Conservation (phyloP, 1,140 invertebrate genomes). For the Pentalonia nigronervosa region DNA sequence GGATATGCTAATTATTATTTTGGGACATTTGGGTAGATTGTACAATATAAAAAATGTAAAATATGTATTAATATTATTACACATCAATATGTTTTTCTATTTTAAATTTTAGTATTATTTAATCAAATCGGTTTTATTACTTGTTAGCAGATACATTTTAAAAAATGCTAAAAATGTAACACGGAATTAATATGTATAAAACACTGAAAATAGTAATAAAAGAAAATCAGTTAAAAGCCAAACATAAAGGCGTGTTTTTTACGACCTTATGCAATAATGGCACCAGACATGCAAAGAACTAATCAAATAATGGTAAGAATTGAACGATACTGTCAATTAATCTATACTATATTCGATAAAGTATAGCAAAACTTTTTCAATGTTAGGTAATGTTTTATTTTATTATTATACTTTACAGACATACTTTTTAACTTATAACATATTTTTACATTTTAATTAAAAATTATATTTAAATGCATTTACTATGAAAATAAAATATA, state of each 20-base stretch:
- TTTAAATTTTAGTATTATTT: neutral
- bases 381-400: neutral
- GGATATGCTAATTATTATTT: too few species aligned
- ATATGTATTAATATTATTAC: neutral
- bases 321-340: slow-evolving; percentile 50
- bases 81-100: neutral
- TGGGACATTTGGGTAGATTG: too few species aligned
- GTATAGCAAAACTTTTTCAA: neutral
- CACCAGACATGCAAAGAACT: slow-evolving; percentile 56
- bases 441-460: neutral
- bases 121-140: neutral
- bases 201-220: slow-evolving; percentile 35
- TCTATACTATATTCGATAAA: slow-evolving; percentile 27
- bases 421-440: neutral
- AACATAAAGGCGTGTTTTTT: slow-evolving; percentile 47
- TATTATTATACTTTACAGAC: neutral
- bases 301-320: slow-evolving; percentile 55
- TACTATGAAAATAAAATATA: neutral
- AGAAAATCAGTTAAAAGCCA: slow-evolving; percentile 46
- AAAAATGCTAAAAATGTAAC: neutral
- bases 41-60: neutral
- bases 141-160: neutral
- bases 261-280: slow-evolving; percentile 48
- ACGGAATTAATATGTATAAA: slow-evolving; percentile 2
- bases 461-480: neutral